Evolutionary conservation across 2,113 vertebrate genomes (phyloP), one percentile per base, ranked within the genome.

Genomic region (Microtus montanus): DNA sequence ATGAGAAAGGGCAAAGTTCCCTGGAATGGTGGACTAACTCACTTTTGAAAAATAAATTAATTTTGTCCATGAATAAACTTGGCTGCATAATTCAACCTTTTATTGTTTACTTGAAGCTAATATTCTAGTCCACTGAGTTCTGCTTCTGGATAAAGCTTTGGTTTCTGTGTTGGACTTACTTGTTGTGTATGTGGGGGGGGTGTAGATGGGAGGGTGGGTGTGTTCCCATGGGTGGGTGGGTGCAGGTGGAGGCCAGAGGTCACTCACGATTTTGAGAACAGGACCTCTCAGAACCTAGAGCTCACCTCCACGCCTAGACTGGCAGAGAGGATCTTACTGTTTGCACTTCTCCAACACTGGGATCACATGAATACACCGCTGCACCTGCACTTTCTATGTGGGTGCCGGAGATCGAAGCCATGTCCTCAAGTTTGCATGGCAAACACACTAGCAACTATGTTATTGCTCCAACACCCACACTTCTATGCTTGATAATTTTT

Each of bases 1-100:
- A 77, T 74, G 79, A 52, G 66, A 84, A 96, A 58, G 61, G 94
- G 49, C 38, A 95, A 91, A 80, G 64, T 87, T 96, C 61, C 47
- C 93, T 52, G 52, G 22, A 91, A 86, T 89, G 38, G 91, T 33
- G 52, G 89, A 93, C 91, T 95, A 95, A 92, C 89, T 94, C 75
- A 64, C 84, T 95, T 95, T 91, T 54, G 85, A 91, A 92, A 97
- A 93, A 73, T 91, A 95, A 92, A 92, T 92, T 26, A 90, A 83
- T 95, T 95, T 83, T 94, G 87, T 96, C 20, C 71, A 64, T 64
- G 49, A 93, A 30, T 94, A 95, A 94, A 93, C 91, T 94, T 95
- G 38, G 30, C 88, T 41, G 8, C 49, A 77, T 93, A n/a, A 92
- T 77, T 87, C n/a, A 71, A 5, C 33, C 66, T n/a, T 17, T 94